phyloP scores from a whole-genome alignment of 1,140 invertebrate genomes.

The Cheumatopsyche charites region DNA sequence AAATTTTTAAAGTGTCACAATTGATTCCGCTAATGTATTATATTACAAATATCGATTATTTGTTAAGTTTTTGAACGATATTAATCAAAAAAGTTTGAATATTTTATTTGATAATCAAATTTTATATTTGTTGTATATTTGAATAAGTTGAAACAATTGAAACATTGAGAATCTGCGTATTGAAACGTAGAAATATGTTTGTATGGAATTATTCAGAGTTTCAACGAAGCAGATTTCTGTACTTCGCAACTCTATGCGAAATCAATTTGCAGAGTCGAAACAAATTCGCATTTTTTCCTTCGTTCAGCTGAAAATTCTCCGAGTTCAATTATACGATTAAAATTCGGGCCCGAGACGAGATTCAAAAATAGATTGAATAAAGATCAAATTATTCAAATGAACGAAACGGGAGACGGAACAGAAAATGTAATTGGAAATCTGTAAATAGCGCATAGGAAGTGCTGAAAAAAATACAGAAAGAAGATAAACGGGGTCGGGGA shows the following conservation, averaged over 20 bases:
- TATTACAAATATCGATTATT: too few relatives aligned
- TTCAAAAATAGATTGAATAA: neutral
- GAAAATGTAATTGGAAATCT: constrained; percentile 21
- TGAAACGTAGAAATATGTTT: constrained; percentile 41
- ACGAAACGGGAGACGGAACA: neutral
- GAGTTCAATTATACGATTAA: neutral
- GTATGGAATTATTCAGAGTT: constrained; percentile 37
- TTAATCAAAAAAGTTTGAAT: too few relatives aligned
- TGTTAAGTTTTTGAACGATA: too few relatives aligned
- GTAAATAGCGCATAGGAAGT: neutral
- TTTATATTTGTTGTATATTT: too few relatives aligned
- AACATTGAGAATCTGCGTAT: neutral
- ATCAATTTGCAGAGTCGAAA: constrained; percentile 33
- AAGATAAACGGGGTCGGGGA: constrained; percentile 30
- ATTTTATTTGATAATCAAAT: too few relatives aligned
- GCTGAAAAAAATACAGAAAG: constrained; percentile 8
- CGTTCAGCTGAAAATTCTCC: neutral
- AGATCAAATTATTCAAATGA: neutral
- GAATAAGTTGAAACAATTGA: too few relatives aligned
- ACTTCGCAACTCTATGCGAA: constrained; percentile 28
- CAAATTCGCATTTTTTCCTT: neutral
- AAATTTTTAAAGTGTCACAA: too few relatives aligned
- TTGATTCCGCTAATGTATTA: too few relatives aligned
- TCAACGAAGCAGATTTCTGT: constrained; percentile 35
- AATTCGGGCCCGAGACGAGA: neutral